These are phyloP conservation scores for Drosophila cyrtoloma DNA, from an alignment of 2,888 invertebrate genomes.

Conservation along the genomic window DNA sequence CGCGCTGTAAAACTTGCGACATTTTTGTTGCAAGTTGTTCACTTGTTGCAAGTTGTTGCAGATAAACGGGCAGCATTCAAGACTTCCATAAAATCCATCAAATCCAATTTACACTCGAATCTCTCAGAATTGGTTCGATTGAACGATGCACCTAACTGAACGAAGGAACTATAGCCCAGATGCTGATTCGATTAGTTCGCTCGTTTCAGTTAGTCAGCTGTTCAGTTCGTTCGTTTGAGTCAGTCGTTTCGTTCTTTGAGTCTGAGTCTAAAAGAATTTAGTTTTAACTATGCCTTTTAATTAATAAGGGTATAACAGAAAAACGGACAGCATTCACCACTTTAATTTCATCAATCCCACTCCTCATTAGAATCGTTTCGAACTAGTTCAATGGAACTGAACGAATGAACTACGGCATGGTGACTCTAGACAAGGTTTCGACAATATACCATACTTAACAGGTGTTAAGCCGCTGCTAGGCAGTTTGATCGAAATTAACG, in stretches of 20 bases:
- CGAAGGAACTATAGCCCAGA: neutral
- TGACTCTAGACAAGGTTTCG: neutral
- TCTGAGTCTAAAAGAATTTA: too few relatives aligned
- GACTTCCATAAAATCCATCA: neutral
- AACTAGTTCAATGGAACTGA: neutral
- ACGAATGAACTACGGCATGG: neutral
- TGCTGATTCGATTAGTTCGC: neutral
- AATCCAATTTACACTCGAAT: neutral
- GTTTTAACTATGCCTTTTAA: neutral
- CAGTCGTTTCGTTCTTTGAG: neutral
- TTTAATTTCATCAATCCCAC: conserved; percentile 10
- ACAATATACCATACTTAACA: neutral
- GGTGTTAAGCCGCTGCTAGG: too few relatives aligned
- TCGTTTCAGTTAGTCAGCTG: neutral
- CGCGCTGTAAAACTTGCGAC: conserved; percentile 78
- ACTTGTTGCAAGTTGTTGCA: conserved; percentile 5
- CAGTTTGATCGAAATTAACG: too few relatives aligned
- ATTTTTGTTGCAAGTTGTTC: conserved; percentile 27
- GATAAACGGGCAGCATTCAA: conserved; percentile 41
- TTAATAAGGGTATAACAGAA: neutral
- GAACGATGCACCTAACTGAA: neutral
- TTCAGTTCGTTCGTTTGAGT: neutral
- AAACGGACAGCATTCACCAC: neutral
- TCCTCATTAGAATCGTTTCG: neutral
- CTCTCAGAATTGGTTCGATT: neutral